Base-by-base conservation (phyloP, 1,140 invertebrate genomes). In the Rhagoletis zephyria region DNA sequence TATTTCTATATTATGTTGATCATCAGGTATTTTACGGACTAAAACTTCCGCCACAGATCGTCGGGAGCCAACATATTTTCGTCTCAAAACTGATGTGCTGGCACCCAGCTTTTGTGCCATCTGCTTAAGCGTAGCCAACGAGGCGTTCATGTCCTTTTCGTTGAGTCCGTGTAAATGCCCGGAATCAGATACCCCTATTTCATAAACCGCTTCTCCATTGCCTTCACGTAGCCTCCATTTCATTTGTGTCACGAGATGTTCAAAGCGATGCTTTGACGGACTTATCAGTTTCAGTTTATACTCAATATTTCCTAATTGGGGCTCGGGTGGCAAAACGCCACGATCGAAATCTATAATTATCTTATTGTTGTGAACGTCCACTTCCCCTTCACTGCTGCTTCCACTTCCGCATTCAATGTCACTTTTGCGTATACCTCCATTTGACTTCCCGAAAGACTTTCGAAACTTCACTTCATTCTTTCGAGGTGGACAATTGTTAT, bases 131-230 rank as follows among this genome's bases (percentile, higher is more conserved):
- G 97, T 98, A 77, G 95, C 94, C 74, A 99, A 93, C 48, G 97
- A 98, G 5, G 96, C 96, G 56, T 95, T 94, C 94, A 99, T 96
- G 85, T 98, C 97, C 14, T 95, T 94, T 86, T 95, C 95, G 12
- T 95, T 95, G 6, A 99, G 94, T 9, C 98, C 98, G 12, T 96
- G 95, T 88, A 99, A 93, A 48, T 96, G 94, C 1, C 98, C 98
- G 93, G 96, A 97, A 93, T 99, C 98, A 88, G 98, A 97, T 0
- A 99, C 98, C 0, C 98, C 98, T 85, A 99, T 97, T 94, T 98
- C 97, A 94, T 99, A 99, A 89, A 99, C 97, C 0, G 98, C 98
- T 93, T 98, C 97, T 6, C 98, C 98, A 87, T 97, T 96, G 14
- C 97, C 97, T 90, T 97, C 97, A 0, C 96, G 94, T 9, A 98